Percentiles rank a stretch among this genome's conserved stretches.
phyloP scores from a whole-genome alignment of 2,113 vertebrate species.

The Caracal caracal region DNA sequence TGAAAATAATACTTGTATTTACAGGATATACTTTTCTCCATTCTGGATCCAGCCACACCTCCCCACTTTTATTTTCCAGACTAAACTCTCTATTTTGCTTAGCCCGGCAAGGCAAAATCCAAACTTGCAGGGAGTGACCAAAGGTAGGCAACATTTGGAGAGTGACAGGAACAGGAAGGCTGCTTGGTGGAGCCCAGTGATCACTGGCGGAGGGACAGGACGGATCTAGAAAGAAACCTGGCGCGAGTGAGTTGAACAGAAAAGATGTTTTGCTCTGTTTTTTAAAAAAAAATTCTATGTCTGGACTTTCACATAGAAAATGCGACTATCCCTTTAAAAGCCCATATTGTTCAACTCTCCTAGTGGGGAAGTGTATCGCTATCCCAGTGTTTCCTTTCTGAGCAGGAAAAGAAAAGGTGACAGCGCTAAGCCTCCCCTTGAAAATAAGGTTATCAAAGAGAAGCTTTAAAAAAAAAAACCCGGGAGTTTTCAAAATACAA shows the following conservation, averaged over 20 bases:
- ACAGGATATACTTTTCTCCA: background rate
- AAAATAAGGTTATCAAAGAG: slow-evolving; percentile 75
- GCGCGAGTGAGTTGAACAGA: background rate
- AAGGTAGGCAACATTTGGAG: background rate
- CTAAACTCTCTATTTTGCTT: background rate
- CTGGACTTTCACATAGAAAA: background rate
- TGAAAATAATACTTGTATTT: background rate
- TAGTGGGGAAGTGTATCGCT: background rate
- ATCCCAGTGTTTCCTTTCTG: slow-evolving; percentile 56
- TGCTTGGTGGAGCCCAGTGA: background rate
- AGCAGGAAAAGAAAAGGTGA: slow-evolving; percentile 50
- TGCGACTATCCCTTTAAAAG: slow-evolving; percentile 52
- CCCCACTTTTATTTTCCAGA: background rate
- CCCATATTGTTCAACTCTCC: background rate
- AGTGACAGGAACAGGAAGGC: slow-evolving; percentile 10
- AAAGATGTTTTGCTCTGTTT: background rate
- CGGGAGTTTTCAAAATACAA: slow-evolving; percentile 11
- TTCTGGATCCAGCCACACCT: fast-evolving
- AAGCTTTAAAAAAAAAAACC: slow-evolving; percentile 50
- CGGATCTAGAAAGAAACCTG: background rate
- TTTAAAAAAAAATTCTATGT: background rate
- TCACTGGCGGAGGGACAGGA: background rate
- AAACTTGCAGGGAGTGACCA: slow-evolving; percentile 56
- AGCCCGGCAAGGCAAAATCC: background rate
- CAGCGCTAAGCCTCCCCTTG: slow-evolving; percentile 67